Evolutionary conservation across 2,797 vertebrate species (phyloP), one percentile per base, ranked within the genome.

Genomic region (Aphelocoma californica): DNA sequence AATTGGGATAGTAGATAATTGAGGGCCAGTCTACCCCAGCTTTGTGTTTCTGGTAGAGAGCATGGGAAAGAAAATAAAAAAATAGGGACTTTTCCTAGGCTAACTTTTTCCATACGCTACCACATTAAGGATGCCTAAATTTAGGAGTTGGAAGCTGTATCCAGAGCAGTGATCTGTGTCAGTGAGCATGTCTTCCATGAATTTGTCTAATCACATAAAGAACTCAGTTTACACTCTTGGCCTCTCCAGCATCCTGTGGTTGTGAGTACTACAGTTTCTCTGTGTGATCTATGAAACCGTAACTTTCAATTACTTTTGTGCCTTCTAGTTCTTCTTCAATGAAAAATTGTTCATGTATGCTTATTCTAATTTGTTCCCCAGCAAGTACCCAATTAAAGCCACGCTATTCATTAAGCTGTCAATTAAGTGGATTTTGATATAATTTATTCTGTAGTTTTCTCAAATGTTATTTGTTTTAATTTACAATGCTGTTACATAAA

Each of bases 371-470:
- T 32, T 85, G 31, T 78, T 95, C 65, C 29, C 4, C 13, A 44
- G 36, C 38, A 83, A 83, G 32, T 71, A 78, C 34, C 32, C 29
- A 78, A 18, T 92, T 81, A 85, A 87, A 87, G 44, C 47, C 28
- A 57, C 17, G 18, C 38, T 86, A 47, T 74, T 93, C 10, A 38
- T 94, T 85, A 86, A 74, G 77, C n/a, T 81, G 62, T 38, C 73
- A 78, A 7, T 83, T 93, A 88, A 93, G 57, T 81, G 40, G 47
- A 65, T 90, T 78, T 88, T 84, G 18, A 78, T 51, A 58, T 88
- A 67, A 73, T 84, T 94, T 42, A 61, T 82, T 74, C 58, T 69
- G 34, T 65, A 82, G 38, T 65, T 67, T 65, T 75, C 38, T 85
- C 32, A 79, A 29, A 53, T 69, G 26, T 74, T 67, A 42, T 5